Base-by-base conservation (phyloP, 2,888 invertebrate species). In the Apoderus coryli region DNA sequence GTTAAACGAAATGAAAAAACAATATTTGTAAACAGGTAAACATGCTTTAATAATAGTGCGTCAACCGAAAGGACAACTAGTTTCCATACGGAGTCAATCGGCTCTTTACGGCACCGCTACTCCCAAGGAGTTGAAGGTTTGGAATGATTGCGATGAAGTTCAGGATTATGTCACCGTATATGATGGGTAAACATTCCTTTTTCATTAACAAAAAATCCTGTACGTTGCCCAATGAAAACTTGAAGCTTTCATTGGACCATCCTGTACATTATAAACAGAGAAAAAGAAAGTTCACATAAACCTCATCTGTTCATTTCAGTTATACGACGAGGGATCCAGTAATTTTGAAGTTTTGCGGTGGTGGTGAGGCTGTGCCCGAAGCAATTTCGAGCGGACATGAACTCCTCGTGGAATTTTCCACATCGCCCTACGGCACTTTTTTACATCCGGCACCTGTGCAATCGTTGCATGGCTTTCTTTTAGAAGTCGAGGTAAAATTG, bases 381-480 rank as follows among this genome's bases (percentile, higher is more conserved):
- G 76, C 86, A 16, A 73, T 81, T 44, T 85, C 85, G 40, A 86
- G 85, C 52, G 84, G 86, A 0, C 81, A 84, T 35, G 86, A 88
- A 57, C 64, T 89, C 44, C 65, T 89, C 40, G 85, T 89, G 14
- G 86, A 86, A 61, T 86, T 89, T 55, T 80, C 82, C 36, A 84
- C 86, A 25, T 86, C 86, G 11, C 82, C 86, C 4, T 88, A 77
- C 54, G 88, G 88, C 42, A 86, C 86, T 40, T 85, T 88, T 57
- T 66, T 84, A 42, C 78, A 81, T 54, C 82, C 84, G 3, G 72
- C 75, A 10, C 76, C 79, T 14, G 65, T 72, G 24, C 73, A 80
- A 53, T 75, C 80, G 2, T 63, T 89, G 27, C 82, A 86, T 53
- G 88, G 88, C 40, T 89, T 89, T 57, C 88, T 88, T 52, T 63